Evolutionary conservation across 1,140 invertebrate genomes (phyloP).

Genomic region (Ips typographus): DNA sequence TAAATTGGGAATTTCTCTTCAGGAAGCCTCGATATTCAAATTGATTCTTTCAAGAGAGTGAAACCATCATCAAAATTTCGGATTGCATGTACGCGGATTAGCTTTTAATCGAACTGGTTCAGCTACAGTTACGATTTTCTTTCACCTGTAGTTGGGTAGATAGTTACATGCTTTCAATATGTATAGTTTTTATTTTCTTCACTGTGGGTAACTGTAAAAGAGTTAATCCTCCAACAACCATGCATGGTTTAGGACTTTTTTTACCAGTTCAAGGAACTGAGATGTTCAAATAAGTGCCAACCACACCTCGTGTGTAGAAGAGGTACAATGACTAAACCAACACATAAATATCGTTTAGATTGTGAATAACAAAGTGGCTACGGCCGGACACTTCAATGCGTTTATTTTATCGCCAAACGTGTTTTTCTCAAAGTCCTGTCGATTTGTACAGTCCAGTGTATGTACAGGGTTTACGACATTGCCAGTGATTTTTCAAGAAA

Average conservation of each 20-base stretch:
- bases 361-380: conserved; percentile 22
- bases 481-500: not conserved
- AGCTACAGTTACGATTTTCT: no score
- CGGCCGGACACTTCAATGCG: conserved; percentile 22
- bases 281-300: not conserved
- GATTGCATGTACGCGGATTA: no score
- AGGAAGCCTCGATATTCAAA: not conserved
- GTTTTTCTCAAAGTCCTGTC: conserved; percentile 19
- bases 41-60: conserved; percentile 1
- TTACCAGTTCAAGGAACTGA: not conserved
- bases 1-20: not conserved
- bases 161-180: no score
- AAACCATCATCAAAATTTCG: no score
- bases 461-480: conserved; percentile 3
- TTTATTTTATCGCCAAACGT: conserved; percentile 30
- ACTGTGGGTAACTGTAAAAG: no score
- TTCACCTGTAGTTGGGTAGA: no score
- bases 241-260: no score
- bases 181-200: no score
- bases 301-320: conserved; percentile 10
- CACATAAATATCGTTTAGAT: conserved; percentile 21
- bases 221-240: no score
- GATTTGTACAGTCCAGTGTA: conserved; percentile 17
- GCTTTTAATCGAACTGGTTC: no score
- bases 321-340: conserved; percentile 5